Evolutionary conservation across 2,888 invertebrate genomes (phyloP), one percentile per base, ranked within the genome.

Genomic region (Drosophila lutescens): DNA sequence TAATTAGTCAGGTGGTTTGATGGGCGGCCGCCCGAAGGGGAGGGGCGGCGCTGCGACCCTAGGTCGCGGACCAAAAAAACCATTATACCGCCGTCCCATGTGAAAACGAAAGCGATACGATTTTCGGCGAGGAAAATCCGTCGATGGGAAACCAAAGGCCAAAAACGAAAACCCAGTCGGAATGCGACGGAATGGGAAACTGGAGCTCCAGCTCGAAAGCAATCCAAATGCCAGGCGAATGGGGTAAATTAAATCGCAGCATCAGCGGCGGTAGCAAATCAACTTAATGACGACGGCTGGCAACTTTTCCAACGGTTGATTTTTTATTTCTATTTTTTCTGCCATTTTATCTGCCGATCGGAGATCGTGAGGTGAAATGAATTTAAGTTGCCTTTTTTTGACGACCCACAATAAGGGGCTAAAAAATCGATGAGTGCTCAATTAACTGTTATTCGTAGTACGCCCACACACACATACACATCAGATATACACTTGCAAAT

Each of bases 381-480:
- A 73, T 51, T 63, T 63, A 49, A 72, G 46, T 59, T 43, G 47
- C 40, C 61, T 61, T 61, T 5, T 1, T 26, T 54, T 50, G 36
- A 15, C 40, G 43, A n/a, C 43, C 32, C 51, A 60, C 47, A 54
- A 54, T 53, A 34, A 51, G 40, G 40, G 57, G 49, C 20, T 20
- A 66, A 67, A 75, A 78, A 74, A 78, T 76, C 72, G 74, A 80
- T 80, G 79, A 77, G 67, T 67, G 69, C 71, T 71, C 46, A 55
- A 76, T 61, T 74, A 59, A 60, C 58, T 66, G 53, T 54, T 66
- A 61, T 44, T 68, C 78, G 74, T 68, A 75, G 75, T 68, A 60
- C 69, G 60, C 50, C 69, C 26, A 55, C 44, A 47, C 60, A 58
- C 43, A 58, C 47, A 36, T 32, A 40, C 38, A 53, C 41, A 30